Evolutionary conservation across 2,113 vertebrate genomes (phyloP).

Genomic region (Abramis brama): DNA sequence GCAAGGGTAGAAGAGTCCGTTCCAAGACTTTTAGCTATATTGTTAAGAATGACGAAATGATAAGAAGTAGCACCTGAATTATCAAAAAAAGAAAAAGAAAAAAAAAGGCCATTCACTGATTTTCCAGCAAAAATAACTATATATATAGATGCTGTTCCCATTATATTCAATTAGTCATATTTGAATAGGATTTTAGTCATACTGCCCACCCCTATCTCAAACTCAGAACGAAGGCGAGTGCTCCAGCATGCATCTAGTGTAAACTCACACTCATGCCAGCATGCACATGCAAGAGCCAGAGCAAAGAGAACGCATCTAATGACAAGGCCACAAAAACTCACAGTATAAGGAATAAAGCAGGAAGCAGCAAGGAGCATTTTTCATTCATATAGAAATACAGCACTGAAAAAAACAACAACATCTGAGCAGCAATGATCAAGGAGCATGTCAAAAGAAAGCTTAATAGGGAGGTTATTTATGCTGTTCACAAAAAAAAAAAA

Average conservation of each 20-base stretch:
- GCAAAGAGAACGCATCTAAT: background rate
- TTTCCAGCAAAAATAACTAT: background rate
- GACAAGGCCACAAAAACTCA: slow-evolving; percentile 4
- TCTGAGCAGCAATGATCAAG: background rate
- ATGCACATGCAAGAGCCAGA: slow-evolving; percentile 38
- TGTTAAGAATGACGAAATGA: background rate
- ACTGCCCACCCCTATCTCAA: slow-evolving; percentile 1
- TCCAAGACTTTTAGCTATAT: background rate
- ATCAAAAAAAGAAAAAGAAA: background rate
- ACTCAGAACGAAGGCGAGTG: background rate
- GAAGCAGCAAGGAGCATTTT: background rate
- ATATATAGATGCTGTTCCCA: background rate
- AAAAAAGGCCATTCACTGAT: background rate
- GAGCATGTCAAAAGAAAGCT: background rate
- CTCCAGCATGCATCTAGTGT: slow-evolving; percentile 9
- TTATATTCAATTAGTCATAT: background rate
- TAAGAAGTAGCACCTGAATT: background rate
- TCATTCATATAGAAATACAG: slow-evolving; percentile 2
- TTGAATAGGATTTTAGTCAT: background rate
- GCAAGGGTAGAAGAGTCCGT: too few relatives aligned
- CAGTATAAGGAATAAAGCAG: slow-evolving; percentile 46
- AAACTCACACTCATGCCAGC: slow-evolving; percentile 9
- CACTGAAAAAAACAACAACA: slow-evolving; percentile 16
- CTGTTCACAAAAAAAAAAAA: background rate
- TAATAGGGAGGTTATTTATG: background rate